A percentile compares a stretch with the other conserved stretches of the same genome.
These are phyloP conservation scores for Uria lomvia DNA, from an alignment of 2,113 vertebrate genomes.

Conservation along the genomic window DNA sequence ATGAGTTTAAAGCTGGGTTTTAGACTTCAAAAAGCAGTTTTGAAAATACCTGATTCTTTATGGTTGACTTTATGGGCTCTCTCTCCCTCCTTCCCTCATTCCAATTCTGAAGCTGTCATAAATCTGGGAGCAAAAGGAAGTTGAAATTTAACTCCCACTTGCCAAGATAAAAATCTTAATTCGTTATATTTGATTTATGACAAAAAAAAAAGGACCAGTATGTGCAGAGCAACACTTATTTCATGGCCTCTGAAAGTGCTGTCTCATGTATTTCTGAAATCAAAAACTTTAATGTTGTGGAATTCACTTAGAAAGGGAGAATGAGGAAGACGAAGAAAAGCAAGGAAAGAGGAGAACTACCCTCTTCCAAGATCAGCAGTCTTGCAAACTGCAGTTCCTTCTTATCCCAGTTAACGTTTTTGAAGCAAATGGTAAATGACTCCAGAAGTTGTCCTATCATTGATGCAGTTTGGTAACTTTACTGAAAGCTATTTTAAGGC, in stretches of 20 bases:
- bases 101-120: not conserved
- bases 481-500: not conserved
- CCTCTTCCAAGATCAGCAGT: not conserved
- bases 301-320: not conserved
- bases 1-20: not conserved
- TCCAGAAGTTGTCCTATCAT: not conserved
- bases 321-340: not conserved
- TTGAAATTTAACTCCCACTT: not conserved
- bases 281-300: not conserved
- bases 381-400: not conserved
- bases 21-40: not conserved
- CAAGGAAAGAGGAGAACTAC: not conserved
- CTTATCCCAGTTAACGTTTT: not conserved
- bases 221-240: not conserved
- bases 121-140: conserved; percentile 8
- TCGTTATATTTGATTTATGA: not conserved
- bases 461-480: not conserved
- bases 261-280: not conserved
- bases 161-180: not conserved
- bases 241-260: not conserved
- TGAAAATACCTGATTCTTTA: not conserved
- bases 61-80: not conserved
- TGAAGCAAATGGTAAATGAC: not conserved
- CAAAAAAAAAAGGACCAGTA: too few species aligned
- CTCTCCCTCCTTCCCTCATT: not conserved